Base-by-base conservation (phyloP, 2,888 invertebrate genomes). In the Scelioninae gen. 1 region DNA sequence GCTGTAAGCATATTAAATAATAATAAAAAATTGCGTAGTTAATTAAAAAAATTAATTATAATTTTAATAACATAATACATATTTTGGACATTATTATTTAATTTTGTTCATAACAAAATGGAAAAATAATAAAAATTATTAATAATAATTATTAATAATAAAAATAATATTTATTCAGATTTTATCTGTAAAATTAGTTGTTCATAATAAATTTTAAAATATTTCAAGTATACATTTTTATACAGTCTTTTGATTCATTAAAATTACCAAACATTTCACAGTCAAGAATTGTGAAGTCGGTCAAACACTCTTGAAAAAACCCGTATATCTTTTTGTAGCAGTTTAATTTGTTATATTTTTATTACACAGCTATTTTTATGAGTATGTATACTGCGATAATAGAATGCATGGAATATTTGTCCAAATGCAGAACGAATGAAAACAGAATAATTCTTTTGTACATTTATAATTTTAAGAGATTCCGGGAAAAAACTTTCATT, bases 391-490 rank as follows among this genome's bases (percentile, higher is more conserved):
- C 62, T 51, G 62, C 53, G 62, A 77, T 65, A 68, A 58, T 55
- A 34, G 45, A 13, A 9, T 49, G 63, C 63, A 74, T 63, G 47
- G 56, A 74, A 74, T 74, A 74, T 65, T 74, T 47, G 65, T 56
- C 23, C 38, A 58, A 47, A 63, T n/a, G 40, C 0, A 38, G 16
- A 43, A 68, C 74, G 69, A 78, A 63, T 78, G 63, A 49, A 56
- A 71, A 49, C 56, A 71, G 63, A 71, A 78, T 77, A 63, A 63
- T 38, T 77, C 69, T 69, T 69, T 62, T 77, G 77, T 11, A 32
- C 62, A 58, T 31, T 58, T 34, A 66, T 79, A 72, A 71, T 79
- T 79, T 71, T 72, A 65, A 72, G 43, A 65, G 71, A 65, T 58
- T 71, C 71, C 66, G 71, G 53, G 62, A 69, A 79, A 65, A 51